Base-by-base conservation (phyloP, 1,140 invertebrate species). In the Procambarus clarkii region DNA sequence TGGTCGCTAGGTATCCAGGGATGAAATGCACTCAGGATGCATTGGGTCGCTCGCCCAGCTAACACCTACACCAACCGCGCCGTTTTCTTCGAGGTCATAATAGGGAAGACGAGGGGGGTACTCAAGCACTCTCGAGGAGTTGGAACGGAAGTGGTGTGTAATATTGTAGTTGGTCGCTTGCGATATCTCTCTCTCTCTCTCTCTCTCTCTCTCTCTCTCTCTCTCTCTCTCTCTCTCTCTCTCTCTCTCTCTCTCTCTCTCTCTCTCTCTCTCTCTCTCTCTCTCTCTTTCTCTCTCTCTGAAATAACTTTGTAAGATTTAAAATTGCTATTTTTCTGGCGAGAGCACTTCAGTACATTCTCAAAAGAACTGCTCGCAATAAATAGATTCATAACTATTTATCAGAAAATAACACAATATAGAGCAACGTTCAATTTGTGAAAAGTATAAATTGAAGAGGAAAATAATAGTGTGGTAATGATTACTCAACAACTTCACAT, bases 161-260 rank as follows among this genome's bases (percentile, higher is more conserved):
- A 54, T 54, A 54, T 13, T 54, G 4, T 54, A 13, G 8, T 54
- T 54, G 50, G 2, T 54, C 2, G 8, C 4, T 2, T 13, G 8
- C 4, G 2, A 8, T 54, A 8, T 54, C 4, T 54, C 50, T 54
- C 4, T 2, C 5, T 54, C 4, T 2, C 50, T 2, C 50, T 76
- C 64, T 83, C 80, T 83, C 80, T 83, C 80, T 83, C 80, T 82
- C 80, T 83, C 80, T 60, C 80, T 60, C 50, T 83, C 80, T 83
- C 80, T 83, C 80, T 83, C 50, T 60, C 24, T 60, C 80, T 34
- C 58, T 83, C 80, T 60, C 58, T 83, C 48, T 83, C 58, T 83
- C 58, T 60, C 48, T 34, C 79, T 46, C 79, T 81, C 79, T 81
- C 79, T 84, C 58, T 85, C 58, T 69, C 58, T 64, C 54, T 83